Conservation (phyloP, 2,888 invertebrate genomes). For the Diploptera punctata region DNA sequence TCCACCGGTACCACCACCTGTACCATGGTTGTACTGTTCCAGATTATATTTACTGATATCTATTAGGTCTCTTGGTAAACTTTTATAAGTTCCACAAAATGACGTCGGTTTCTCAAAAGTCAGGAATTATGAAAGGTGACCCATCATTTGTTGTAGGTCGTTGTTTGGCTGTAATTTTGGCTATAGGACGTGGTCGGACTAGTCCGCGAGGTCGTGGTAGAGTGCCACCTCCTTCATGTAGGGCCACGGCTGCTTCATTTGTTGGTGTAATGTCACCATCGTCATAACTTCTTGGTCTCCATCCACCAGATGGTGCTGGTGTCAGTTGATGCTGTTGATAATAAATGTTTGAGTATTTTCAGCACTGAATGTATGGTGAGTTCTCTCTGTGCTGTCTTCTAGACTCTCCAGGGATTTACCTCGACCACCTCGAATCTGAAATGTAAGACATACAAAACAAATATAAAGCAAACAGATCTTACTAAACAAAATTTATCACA, state of each 20-base stretch:
- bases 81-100: slow-evolving; percentile 58
- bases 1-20: slow-evolving; percentile 17
- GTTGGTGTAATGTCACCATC: slow-evolving; percentile 92
- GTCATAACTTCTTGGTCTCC: slow-evolving; percentile 80
- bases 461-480: too few relatives aligned
- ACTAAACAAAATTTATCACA: too few relatives aligned
- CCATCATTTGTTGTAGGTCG: slow-evolving; percentile 31
- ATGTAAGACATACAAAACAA: too few relatives aligned
- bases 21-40: slow-evolving; percentile 46
- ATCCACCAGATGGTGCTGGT: slow-evolving; percentile 55
- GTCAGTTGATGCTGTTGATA: slow-evolving; percentile 55
- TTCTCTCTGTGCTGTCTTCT: slow-evolving; percentile 64
- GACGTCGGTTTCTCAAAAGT: slow-evolving; percentile 39
- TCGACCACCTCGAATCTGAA: slow-evolving; percentile 75
- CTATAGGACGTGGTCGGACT: slow-evolving; percentile 81
- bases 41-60: slow-evolving; percentile 59
- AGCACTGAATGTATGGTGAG: slow-evolving; percentile 60
- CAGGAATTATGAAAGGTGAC: slow-evolving; percentile 28
- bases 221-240: slow-evolving; percentile 79
- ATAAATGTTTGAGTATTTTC: slow-evolving; percentile 67
- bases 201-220: slow-evolving; percentile 83
- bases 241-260: slow-evolving; percentile 56
- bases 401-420: slow-evolving; percentile 87
- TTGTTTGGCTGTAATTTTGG: slow-evolving; percentile 65
- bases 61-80: slow-evolving; percentile 58